Evolutionary conservation across 2,113 vertebrate species (phyloP).

Genomic region (Planiliza haematocheilus): DNA sequence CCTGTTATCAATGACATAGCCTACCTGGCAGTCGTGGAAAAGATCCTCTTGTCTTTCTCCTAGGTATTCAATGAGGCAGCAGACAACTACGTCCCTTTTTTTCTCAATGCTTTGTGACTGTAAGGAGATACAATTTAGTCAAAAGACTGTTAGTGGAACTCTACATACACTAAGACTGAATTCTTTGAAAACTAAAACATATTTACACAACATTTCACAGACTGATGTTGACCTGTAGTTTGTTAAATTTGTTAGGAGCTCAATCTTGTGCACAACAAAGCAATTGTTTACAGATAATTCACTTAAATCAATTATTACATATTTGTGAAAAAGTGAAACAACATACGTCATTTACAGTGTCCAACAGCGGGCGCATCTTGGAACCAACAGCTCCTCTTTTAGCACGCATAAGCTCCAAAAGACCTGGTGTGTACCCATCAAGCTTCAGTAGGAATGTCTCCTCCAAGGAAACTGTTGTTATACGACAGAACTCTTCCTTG

Average conservation of each 20-base stretch:
- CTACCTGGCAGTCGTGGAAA: too few species aligned
- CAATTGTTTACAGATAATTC: not conserved
- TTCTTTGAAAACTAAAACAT: not conserved
- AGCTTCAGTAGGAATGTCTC: conserved; percentile 22
- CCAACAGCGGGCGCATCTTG: not conserved
- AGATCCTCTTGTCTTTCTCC: not conserved
- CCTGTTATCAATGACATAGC: too few species aligned
- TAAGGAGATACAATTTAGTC: not conserved
- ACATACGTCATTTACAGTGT: conserved; percentile 1
- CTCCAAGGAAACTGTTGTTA: conserved; percentile 12
- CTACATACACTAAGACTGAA: not conserved
- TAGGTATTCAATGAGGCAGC: not conserved
- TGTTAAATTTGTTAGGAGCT: not conserved
- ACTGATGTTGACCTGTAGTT: not conserved
- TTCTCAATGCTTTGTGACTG: conserved; percentile 12
- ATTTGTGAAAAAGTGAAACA: not conserved
- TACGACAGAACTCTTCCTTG: conserved; percentile 17
- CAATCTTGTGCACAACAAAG: too few species aligned
- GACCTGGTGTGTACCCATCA: conserved; percentile 20
- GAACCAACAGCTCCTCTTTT: not conserved
- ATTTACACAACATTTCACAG: not conserved
- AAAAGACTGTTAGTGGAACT: too few species aligned
- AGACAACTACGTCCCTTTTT: conserved; percentile 8
- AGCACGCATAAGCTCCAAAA: not conserved
- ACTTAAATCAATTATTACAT: not conserved